Evolutionary conservation across 1,140 invertebrate species (phyloP).

Genomic region (Drosophila punjabiensis): DNA sequence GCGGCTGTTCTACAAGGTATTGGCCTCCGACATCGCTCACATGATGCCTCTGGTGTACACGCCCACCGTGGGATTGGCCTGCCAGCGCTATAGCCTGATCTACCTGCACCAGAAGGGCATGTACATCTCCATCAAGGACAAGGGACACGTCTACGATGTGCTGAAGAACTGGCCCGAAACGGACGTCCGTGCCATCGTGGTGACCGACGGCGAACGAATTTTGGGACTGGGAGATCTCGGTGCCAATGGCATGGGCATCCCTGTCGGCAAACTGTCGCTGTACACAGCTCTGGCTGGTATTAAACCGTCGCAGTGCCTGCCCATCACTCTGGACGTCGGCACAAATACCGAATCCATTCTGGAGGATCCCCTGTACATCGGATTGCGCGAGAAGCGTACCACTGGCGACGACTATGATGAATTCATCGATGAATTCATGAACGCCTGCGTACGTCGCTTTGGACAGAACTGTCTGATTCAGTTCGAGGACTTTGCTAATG

Average conservation of each 20-base stretch:
- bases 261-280: slow-evolving; percentile 96
- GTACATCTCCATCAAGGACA: slow-evolving; percentile 98
- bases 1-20: slow-evolving; percentile 96
- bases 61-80: slow-evolving; percentile 90
- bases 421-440: slow-evolving; percentile 99
- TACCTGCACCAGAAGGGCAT: slow-evolving; percentile 92
- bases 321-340: slow-evolving; percentile 97
- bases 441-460: slow-evolving; percentile 94
- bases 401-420: slow-evolving; percentile 95
- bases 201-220: slow-evolving; percentile 98
- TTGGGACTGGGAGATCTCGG: slow-evolving; percentile 97
- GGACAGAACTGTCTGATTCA: slow-evolving; percentile 94
- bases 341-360: slow-evolving; percentile 95
- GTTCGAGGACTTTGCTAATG: slow-evolving; percentile 99
- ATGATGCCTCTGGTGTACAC: slow-evolving; percentile 90
- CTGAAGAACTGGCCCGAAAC: slow-evolving; percentile 86
- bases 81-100: slow-evolving; percentile 86
- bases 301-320: slow-evolving; percentile 95
- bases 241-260: slow-evolving; percentile 98
- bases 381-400: slow-evolving; percentile 93
- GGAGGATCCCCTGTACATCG: slow-evolving; percentile 98
- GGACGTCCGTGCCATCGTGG: slow-evolving; percentile 96
- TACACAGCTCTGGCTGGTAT: slow-evolving; percentile 98
- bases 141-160: slow-evolving; percentile 95
- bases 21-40: slow-evolving; percentile 95